phyloP scores from a whole-genome alignment of 2,797 vertebrate species.

The Otus scops region DNA sequence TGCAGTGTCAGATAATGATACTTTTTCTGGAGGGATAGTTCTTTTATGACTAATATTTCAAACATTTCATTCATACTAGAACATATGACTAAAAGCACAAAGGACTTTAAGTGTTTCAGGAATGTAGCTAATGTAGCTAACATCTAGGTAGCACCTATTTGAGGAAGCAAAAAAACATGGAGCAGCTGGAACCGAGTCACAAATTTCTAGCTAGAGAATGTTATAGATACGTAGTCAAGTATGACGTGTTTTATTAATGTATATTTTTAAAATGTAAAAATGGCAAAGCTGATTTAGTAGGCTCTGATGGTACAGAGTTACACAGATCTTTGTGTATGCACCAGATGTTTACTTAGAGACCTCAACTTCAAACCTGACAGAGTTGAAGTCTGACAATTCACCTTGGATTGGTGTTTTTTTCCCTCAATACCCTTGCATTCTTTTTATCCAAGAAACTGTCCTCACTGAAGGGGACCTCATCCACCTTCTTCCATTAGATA shows the following conservation, averaged over 20 bases:
- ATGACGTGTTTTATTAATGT: neutral
- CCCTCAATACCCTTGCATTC: neutral
- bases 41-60: constrained; percentile 25
- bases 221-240: neutral
- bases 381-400: neutral
- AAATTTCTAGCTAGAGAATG: neutral
- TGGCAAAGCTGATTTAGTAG: neutral
- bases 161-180: neutral
- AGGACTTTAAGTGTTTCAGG: neutral
- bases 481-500: neutral
- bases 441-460: neutral
- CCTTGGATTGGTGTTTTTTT: neutral
- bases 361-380: neutral
- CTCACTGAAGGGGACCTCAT: neutral
- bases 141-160: neutral
- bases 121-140: neutral
- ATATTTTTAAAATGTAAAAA: neutral
- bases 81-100: neutral
- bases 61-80: neutral
- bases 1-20: neutral
- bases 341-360: neutral
- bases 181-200: neutral
- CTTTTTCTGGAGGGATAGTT: neutral
- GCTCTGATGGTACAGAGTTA: neutral
- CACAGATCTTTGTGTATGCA: neutral